Conservation (phyloP, 2,797 vertebrate species). For the Typhlichthys eigenmanni region DNA sequence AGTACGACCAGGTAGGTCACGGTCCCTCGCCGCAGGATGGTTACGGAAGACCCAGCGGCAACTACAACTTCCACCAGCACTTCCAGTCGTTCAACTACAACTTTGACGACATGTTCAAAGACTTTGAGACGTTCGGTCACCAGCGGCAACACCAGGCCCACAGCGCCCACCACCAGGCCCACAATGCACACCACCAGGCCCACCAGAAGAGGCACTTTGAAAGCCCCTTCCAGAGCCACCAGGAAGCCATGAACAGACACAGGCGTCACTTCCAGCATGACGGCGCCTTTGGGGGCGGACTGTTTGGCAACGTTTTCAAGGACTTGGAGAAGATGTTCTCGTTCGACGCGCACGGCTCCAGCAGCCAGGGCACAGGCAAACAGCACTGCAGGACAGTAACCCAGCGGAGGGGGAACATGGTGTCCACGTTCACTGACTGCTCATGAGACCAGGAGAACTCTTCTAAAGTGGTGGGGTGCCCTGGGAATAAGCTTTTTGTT, state of each 20-base stretch:
- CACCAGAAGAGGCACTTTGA: constrained; percentile 83
- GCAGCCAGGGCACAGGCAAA: constrained; percentile 85
- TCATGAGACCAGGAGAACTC: constrained; percentile 48
- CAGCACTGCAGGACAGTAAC: constrained; percentile 96
- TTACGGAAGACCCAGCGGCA: constrained; percentile 45
- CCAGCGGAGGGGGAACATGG: constrained; percentile 95
- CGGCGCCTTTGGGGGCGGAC: constrained; percentile 58
- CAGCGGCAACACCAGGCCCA: constrained; percentile 81
- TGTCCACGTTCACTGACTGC: constrained; percentile 92
- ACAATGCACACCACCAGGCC: constrained; percentile 57
- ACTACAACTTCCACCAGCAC: constrained; percentile 81
- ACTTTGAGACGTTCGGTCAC: constrained; percentile 86
- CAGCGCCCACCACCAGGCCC: constrained; percentile 83
- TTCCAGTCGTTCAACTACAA: constrained; percentile 87
- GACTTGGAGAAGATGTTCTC: constrained; percentile 99
- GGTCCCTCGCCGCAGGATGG: constrained; percentile 70
- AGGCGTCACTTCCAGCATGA: constrained; percentile 65
- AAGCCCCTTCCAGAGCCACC: constrained; percentile 86
- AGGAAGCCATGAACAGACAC: constrained; percentile 53
- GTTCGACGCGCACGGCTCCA: constrained; percentile 80
- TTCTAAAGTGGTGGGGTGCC: constrained; percentile 2
- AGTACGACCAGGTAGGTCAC: constrained; percentile 88
- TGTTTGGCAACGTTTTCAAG: constrained; percentile 93
- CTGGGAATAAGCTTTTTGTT: constrained; percentile 7
- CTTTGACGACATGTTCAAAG: constrained; percentile 93